A percentile compares a stretch with the other conserved stretches of the same genome.
phyloP scores from a whole-genome alignment of 2,797 vertebrate genomes.

The Pipistrellus kuhlii region DNA sequence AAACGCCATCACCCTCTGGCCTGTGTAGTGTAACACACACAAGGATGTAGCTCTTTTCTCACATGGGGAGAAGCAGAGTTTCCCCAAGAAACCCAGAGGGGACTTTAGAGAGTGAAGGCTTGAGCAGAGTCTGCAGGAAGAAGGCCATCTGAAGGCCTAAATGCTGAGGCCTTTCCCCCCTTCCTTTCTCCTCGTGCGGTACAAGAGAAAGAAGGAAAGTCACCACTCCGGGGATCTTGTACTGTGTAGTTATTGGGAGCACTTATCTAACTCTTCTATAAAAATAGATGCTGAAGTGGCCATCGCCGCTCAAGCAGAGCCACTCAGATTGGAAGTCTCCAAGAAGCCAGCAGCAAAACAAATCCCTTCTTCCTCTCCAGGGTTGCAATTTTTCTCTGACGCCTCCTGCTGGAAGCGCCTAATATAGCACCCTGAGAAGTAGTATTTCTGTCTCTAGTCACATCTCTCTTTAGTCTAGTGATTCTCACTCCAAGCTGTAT shows the following conservation, averaged over 20 bases:
- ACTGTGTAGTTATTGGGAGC: neutral
- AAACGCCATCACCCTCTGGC: neutral
- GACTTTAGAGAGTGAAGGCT: neutral
- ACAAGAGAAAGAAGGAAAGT: neutral
- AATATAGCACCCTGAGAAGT: neutral
- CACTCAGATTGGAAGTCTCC: neutral
- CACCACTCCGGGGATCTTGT: neutral
- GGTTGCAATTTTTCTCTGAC: neutral
- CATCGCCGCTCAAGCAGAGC: neutral
- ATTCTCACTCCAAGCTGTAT: neutral
- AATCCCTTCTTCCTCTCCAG: neutral
- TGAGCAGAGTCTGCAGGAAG: neutral
- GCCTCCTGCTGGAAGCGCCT: neutral
- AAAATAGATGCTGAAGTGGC: neutral
- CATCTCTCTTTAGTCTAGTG: neutral
- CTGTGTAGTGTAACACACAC: neutral
- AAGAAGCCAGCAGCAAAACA: neutral
- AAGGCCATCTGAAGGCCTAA: neutral
- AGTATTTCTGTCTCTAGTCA: neutral
- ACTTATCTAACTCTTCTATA: conserved; percentile 2
- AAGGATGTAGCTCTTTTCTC: neutral
- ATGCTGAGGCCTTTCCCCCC: neutral
- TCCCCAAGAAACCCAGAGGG: neutral
- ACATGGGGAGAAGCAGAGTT: neutral
- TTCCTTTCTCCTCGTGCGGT: neutral